Base-by-base conservation (phyloP, 2,888 invertebrate genomes). In the Dasypolia templi region DNA sequence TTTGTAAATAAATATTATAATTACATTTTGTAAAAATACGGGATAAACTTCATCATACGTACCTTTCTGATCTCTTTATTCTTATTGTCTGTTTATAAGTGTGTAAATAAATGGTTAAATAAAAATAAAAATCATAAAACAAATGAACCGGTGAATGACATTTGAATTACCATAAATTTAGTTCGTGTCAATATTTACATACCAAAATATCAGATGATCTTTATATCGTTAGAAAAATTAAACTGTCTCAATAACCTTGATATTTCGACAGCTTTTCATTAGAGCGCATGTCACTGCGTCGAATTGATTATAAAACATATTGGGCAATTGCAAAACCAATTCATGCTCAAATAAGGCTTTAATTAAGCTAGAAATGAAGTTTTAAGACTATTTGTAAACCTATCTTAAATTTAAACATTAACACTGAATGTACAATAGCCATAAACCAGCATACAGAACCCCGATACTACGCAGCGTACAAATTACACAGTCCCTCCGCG, bases 401-500 rank as follows among this genome's bases (percentile, higher is more conserved):
- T 19, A 4, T 5, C 19, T 19, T 14, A 42, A 67, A 26, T 44
- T 55, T 44, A 44, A 70, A 76, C 11, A 55, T 49, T 39, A 39
- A 5, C 7, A 17, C 58, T 67, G 59, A 26, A 35, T 66, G 49
- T 22, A 19, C 9, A 14, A n/a, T n/a, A 14, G 14, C 51, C 49
- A 32, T 42, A 63, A n/a, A 26, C 32, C 56, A 56, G 32, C 56
- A 61, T 69, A 75, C 70, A 87, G 83, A 87, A 79, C 89, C 88
- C 89, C 82, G 79, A 83, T 80, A 83, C 86, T 88, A 88, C 88
- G 87, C 83, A 83, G 84, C 86, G 87, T 89, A 91, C 89, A 91
- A 93, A 93, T 94, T 92, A 94, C 91, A 90, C 87, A 94, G 93
- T 93, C 94, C 66, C 84, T 70, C 83, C 89, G 89, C 92, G 93